Evolutionary conservation across 2,888 invertebrate species (phyloP).

Genomic region (Polyommatus icarus): DNA sequence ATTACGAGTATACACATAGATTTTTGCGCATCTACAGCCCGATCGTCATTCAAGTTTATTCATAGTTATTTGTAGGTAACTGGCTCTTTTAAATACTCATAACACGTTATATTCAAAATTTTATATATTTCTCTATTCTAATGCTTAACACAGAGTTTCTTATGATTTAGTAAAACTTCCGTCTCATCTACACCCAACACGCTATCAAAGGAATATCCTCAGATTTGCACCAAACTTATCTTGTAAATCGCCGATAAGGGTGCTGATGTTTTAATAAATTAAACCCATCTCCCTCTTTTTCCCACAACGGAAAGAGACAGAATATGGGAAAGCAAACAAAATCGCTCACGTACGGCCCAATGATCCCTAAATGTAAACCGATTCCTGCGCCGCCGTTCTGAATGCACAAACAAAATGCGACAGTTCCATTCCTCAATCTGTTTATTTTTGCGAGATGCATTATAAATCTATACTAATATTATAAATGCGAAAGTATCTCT

Average conservation of each 20-base stretch:
- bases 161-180: no score
- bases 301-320: background rate
- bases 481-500: no score
- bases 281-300: background rate
- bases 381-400: constrained; percentile 35
- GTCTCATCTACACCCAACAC: background rate
- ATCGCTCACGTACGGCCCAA: constrained; percentile 37
- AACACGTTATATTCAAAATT: no score
- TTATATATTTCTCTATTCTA: no score
- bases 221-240: constrained; percentile 9
- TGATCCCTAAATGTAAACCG: constrained; percentile 43
- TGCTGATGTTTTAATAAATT: constrained; percentile 17
- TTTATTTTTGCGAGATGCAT: background rate
- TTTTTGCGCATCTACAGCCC: background rate
- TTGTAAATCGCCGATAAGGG: constrained; percentile 13
- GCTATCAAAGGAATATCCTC: background rate
- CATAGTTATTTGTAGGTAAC: no score
- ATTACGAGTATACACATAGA: background rate
- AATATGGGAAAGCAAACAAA: constrained; percentile 26
- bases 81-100: no score
- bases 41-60: no score
- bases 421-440: constrained; percentile 6
- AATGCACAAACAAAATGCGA: constrained; percentile 18
- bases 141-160: no score
- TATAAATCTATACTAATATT: no score